Evolutionary conservation across 2,888 invertebrate genomes (phyloP).

Genomic region (Latrodectus elegans): DNA sequence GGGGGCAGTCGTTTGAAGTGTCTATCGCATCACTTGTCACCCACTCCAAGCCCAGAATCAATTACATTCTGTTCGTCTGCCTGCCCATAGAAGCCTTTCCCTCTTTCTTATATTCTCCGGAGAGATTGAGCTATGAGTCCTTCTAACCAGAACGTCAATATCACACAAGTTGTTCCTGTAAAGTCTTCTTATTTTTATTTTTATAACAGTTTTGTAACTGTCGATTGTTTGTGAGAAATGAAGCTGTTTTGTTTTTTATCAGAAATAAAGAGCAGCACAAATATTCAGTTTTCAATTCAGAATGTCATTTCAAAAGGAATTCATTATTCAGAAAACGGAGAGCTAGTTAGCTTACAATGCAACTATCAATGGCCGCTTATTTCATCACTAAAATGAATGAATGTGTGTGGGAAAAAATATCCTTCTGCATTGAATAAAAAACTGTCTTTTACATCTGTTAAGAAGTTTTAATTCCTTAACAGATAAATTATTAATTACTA

Average conservation of each 20-base stretch:
- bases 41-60: slow-evolving; percentile 28
- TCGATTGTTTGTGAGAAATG: neutral
- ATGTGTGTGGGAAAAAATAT: too few relatives aligned
- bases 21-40: slow-evolving; percentile 21
- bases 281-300: too few relatives aligned
- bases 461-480: too few relatives aligned
- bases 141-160: slow-evolving; percentile 33
- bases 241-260: neutral
- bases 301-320: too few relatives aligned
- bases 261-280: too few relatives aligned
- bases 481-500: too few relatives aligned
- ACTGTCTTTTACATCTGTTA: too few relatives aligned
- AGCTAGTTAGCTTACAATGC: too few relatives aligned
- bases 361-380: too few relatives aligned
- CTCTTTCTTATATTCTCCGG: neutral
- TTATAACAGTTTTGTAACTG: neutral
- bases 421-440: too few relatives aligned
- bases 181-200: neutral
- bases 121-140: neutral
- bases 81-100: neutral
- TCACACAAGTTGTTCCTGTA: slow-evolving; percentile 19
- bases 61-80: slow-evolving; percentile 13
- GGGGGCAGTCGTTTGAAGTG: neutral
- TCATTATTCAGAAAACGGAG: too few relatives aligned
- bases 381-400: too few relatives aligned